phyloP scores from a whole-genome alignment of 2,797 vertebrate genomes.

The Microchirus variegatus region DNA sequence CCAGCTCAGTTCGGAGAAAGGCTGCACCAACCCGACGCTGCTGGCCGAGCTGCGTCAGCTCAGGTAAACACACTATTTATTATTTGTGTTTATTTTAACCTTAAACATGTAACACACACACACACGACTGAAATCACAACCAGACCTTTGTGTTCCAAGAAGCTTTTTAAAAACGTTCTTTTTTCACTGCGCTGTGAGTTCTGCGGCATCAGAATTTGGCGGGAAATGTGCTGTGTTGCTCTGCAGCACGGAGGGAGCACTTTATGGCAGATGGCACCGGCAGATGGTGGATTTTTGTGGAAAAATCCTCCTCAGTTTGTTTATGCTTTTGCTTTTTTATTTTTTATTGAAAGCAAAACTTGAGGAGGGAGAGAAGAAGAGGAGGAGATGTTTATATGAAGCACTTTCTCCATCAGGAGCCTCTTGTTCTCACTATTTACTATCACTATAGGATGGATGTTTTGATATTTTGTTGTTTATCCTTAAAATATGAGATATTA shows the following conservation, averaged over 20 bases:
- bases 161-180: neutral
- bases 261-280: constrained; percentile 62
- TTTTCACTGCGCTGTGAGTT: constrained; percentile 4
- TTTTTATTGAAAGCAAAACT: constrained; percentile 34
- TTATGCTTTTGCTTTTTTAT: constrained; percentile 35
- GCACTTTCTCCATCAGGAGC: neutral
- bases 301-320: constrained; percentile 43
- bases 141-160: neutral
- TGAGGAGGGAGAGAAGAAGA: neutral
- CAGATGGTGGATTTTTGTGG: constrained; percentile 60
- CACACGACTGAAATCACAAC: neutral
- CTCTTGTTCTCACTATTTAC: too few species aligned
- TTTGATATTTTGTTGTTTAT: too few species aligned
- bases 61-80: constrained; percentile 74
- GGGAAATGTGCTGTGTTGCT: constrained; percentile 41
- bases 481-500: too few species aligned
- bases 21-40: constrained; percentile 90
- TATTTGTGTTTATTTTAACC: neutral
- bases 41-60: constrained; percentile 91
- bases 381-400: neutral
- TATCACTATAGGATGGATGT: too few species aligned
- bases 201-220: constrained; percentile 44
- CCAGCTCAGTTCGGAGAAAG: constrained; percentile 89
- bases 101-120: neutral
- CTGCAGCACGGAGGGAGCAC: constrained; percentile 46